Evolutionary conservation across 53 echinoderm and acorn worm genomes (phyloP).

Genomic region (Crossaster papposus): DNA sequence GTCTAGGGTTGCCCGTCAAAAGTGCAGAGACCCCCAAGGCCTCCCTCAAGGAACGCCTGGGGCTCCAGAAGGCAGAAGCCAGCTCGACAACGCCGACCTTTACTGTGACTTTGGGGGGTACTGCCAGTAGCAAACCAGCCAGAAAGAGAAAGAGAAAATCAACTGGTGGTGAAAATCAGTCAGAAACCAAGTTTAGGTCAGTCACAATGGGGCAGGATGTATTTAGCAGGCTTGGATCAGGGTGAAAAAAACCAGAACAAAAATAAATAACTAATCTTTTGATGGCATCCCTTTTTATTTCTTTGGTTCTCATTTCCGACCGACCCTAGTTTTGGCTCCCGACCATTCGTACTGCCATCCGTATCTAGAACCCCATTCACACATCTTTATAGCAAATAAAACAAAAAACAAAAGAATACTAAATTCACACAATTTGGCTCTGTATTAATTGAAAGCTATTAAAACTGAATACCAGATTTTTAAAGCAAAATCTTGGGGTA

Average conservation of each 20-base stretch:
- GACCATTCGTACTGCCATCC: no score
- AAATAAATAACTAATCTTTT: neutral
- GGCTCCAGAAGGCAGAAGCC: slow-evolving; percentile 90
- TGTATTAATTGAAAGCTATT: no score
- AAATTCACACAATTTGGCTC: no score
- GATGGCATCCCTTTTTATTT: neutral
- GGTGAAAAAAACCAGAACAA: neutral
- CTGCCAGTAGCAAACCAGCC: neutral
- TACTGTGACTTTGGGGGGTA: slow-evolving; percentile 67
- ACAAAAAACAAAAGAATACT: no score
- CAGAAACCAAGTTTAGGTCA: neutral
- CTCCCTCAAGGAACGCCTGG: slow-evolving; percentile 79
- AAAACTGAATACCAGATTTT: no score
- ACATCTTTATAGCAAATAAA: no score
- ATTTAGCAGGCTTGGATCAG: slow-evolving; percentile 58
- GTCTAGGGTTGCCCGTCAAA: slow-evolving; percentile 42
- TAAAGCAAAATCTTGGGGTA: no score
- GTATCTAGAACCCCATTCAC: no score
- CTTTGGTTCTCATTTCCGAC: no score
- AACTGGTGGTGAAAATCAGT: neutral
- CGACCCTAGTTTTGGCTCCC: no score
- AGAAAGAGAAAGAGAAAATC: slow-evolving; percentile 55
- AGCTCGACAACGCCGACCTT: slow-evolving; percentile 93
- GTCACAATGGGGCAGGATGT: slow-evolving; percentile 47
- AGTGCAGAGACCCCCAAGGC: slow-evolving; percentile 51